These are phyloP conservation scores for Drosophila barbarae DNA, from an alignment of 2,888 invertebrate genomes.

Conservation along the genomic window DNA sequence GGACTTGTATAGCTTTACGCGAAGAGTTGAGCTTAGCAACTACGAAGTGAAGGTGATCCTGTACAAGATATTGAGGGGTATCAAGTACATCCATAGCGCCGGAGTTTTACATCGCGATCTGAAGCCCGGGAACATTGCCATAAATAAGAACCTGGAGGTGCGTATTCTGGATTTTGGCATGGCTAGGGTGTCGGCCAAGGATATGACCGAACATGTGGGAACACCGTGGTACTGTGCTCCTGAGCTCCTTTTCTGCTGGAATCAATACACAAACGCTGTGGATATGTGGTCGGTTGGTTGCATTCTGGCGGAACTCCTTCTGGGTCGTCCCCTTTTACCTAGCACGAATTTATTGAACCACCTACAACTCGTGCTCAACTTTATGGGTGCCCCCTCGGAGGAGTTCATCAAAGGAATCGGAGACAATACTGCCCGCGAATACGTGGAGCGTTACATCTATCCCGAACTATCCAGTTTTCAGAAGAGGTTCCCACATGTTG, in stretches of 20 bases:
- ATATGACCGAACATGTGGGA: constrained; percentile 98
- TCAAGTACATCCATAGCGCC: constrained; percentile 98
- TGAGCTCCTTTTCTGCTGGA: constrained; percentile 99
- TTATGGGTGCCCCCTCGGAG: constrained; percentile 94
- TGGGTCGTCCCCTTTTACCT: constrained; percentile 94
- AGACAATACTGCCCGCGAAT: constrained; percentile 95
- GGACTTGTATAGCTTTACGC: constrained; percentile 97
- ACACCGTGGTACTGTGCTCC: constrained; percentile 97
- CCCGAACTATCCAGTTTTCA: constrained; percentile 91
- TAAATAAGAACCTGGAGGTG: constrained; percentile 98
- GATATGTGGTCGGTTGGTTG: constrained; percentile 99
- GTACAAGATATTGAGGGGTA: constrained; percentile 97
- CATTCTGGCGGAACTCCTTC: constrained; percentile 98
- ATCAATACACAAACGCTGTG: constrained; percentile 99
- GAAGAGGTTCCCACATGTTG: constrained; percentile 93
- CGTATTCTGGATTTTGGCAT: constrained; percentile 99
- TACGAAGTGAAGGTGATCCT: constrained; percentile 99
- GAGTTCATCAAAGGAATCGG: constrained; percentile 97
- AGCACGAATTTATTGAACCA: constrained; percentile 99
- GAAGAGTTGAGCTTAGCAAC: constrained; percentile 96
- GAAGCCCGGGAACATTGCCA: constrained; percentile 98
- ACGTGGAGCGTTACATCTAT: constrained; percentile 89
- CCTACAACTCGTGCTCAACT: constrained; percentile 96
- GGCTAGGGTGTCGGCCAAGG: constrained; percentile 95
- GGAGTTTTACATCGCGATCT: constrained; percentile 98